Evolutionary conservation across 1,140 invertebrate genomes (phyloP).

Genomic region (Leptinotarsa undecemlineata): DNA sequence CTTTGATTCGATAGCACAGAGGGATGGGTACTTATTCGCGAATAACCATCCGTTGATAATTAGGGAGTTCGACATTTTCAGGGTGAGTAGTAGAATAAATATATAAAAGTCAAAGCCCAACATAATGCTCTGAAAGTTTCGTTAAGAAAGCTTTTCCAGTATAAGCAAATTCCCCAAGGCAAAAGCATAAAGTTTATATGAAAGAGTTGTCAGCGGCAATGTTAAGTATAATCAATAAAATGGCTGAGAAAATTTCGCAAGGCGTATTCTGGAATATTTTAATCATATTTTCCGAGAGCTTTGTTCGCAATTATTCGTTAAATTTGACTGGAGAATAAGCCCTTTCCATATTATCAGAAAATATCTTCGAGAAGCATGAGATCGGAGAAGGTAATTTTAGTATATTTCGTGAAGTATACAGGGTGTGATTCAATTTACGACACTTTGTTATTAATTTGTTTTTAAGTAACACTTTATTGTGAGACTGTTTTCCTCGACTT

Average conservation of each 20-base stretch:
- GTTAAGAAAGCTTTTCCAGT: slow-evolving; percentile 43
- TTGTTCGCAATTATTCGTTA: slow-evolving; percentile 37
- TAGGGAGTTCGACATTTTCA: slow-evolving; percentile 31
- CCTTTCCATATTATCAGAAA: background rate
- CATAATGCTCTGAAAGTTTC: slow-evolving; percentile 48
- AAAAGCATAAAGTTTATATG: slow-evolving; percentile 48
- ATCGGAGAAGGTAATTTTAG: too few relatives aligned
- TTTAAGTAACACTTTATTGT: too few relatives aligned
- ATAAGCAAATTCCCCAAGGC: slow-evolving; percentile 47
- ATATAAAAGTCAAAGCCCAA: slow-evolving; percentile 46
- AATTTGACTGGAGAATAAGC: slow-evolving; percentile 25
- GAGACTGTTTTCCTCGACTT: too few relatives aligned
- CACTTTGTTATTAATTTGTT: too few relatives aligned
- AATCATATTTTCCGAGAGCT: slow-evolving; percentile 43
- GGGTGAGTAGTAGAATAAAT: slow-evolving; percentile 39
- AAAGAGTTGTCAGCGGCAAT: slow-evolving; percentile 52
- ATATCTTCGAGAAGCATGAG: background rate
- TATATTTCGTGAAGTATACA: too few relatives aligned
- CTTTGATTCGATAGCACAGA: too few relatives aligned
- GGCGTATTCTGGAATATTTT: slow-evolving; percentile 37
- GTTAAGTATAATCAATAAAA: slow-evolving; percentile 48
- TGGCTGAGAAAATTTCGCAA: slow-evolving; percentile 37
- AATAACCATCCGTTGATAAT: too few relatives aligned
- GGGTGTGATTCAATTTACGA: too few relatives aligned
- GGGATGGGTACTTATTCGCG: too few relatives aligned